These are phyloP conservation scores for Pseudeuparius sepicola DNA, from an alignment of 2,888 invertebrate genomes.

Conservation along the genomic window DNA sequence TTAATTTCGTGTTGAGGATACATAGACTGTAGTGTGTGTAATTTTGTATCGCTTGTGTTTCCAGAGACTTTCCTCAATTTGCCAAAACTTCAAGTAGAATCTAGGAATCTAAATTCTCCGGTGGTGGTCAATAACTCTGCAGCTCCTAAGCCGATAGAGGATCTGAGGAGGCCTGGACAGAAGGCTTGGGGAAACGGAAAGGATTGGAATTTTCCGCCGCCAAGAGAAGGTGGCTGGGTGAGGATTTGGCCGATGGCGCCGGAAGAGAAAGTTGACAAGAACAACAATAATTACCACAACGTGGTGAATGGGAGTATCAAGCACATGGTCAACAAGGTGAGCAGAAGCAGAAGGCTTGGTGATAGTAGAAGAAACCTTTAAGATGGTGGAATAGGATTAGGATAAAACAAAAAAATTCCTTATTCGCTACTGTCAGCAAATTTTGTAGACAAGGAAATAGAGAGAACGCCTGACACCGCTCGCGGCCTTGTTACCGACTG, in stretches of 20 bases:
- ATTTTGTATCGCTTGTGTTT: conserved; percentile 15
- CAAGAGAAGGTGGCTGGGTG: conserved; percentile 65
- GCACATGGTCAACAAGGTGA: conserved; percentile 33
- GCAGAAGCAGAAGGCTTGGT: too few relatives aligned
- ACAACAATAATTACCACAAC: conserved; percentile 18
- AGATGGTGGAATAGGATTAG: too few relatives aligned
- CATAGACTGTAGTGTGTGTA: too few relatives aligned
- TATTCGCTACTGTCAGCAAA: too few relatives aligned
- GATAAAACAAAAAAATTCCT: too few relatives aligned
- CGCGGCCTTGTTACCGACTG: too few relatives aligned
- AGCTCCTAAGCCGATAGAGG: conserved; percentile 28
- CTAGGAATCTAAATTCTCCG: conserved; percentile 11
- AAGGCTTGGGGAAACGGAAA: conserved; percentile 61
- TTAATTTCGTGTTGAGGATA: too few relatives aligned
- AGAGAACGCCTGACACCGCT: too few relatives aligned
- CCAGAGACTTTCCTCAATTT: conserved; percentile 27
- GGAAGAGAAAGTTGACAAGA: conserved; percentile 20
- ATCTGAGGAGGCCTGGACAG: conserved; percentile 38
- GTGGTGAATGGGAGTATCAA: conserved; percentile 21
- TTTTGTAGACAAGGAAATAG: too few relatives aligned
- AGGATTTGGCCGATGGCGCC: conserved; percentile 56
- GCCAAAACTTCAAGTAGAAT: conserved; percentile 29
- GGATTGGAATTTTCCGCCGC: conserved; percentile 55
- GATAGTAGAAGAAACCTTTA: too few relatives aligned
- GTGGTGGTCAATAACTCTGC: conserved; percentile 4